Conservation (phyloP, 2,888 invertebrate species). For the Erynnis tages region DNA sequence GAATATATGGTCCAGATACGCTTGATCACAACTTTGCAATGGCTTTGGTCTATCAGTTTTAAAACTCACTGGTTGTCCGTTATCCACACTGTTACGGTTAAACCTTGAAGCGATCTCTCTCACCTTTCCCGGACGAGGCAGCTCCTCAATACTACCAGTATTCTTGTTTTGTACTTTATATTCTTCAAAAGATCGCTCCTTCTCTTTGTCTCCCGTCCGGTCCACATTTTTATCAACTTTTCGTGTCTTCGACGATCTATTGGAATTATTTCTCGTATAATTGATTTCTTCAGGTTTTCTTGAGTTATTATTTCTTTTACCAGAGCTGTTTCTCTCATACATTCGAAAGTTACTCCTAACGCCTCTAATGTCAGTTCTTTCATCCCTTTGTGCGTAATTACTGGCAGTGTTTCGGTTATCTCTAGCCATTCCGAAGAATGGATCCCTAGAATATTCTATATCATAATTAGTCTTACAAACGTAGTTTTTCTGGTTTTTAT, state of each 20-base stretch:
- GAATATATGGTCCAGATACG: slow-evolving; percentile 83
- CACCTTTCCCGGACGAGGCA: slow-evolving; percentile 68
- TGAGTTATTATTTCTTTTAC: slow-evolving; percentile 42
- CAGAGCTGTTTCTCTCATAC: slow-evolving; percentile 62
- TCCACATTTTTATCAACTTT: slow-evolving; percentile 37
- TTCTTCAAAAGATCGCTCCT: slow-evolving; percentile 42
- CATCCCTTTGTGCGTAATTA: slow-evolving; percentile 25
- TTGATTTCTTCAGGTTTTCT: slow-evolving; percentile 37
- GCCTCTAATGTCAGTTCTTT: slow-evolving; percentile 4
- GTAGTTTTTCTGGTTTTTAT: slow-evolving; percentile 46
- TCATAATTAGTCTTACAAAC: slow-evolving; percentile 65
- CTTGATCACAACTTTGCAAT: slow-evolving; percentile 80
- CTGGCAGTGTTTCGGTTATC: slow-evolving; percentile 36
- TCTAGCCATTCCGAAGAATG: slow-evolving; percentile 57
- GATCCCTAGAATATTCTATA: slow-evolving; percentile 68
- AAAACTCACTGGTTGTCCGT: slow-evolving; percentile 39
- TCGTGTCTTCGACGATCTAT: slow-evolving; percentile 50
- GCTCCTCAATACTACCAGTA: slow-evolving; percentile 35
- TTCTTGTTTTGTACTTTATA: slow-evolving; percentile 33
- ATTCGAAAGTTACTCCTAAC: slow-evolving; percentile 40
- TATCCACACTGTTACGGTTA: slow-evolving; percentile 57
- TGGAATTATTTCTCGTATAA: slow-evolving; percentile 40
- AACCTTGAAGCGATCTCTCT: slow-evolving; percentile 72
- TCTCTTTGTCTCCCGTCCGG: slow-evolving; percentile 40
- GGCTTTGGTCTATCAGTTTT: slow-evolving; percentile 80